Evolutionary conservation across 2,888 invertebrate genomes (phyloP), one percentile per base, ranked within the genome.

Genomic region (Leptura quadrifasciata): DNA sequence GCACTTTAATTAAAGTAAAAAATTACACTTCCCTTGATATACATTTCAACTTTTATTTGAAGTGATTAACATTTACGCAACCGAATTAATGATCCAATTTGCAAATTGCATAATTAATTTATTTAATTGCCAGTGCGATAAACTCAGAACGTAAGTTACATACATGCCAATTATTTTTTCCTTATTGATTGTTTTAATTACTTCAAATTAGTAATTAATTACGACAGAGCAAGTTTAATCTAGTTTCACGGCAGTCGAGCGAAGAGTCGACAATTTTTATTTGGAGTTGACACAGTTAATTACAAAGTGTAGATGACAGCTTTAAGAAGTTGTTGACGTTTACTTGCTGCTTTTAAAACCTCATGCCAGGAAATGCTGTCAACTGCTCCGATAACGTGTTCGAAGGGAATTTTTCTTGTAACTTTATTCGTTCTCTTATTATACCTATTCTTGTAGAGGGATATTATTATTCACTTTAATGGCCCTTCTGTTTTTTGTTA

Each of bases 271-370:
- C 74, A 74, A 76, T 76, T 76, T 76, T 76, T 76, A 76, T 76
- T 76, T 47, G 61, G 60, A 77, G 75, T 79, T 79, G 79, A 77
- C 79, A 77, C 77, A 69, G 79, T 79, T 82, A 84, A 84, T 84
- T 84, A 82, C 80, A 76, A 76, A 75, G 79, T 82, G 82, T 76
- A 75, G 83, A 80, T 84, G 84, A 84, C 84, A 84, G 83, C 65
- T 83, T 83, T 84, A 83, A 83, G 82, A 79, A 81, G 76, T 78
- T 80, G 84, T 83, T 83, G 84, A 83, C 83, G 81, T 81, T 79
- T 63, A 76, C 78, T 81, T 75, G 79, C 78, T 80, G 79, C 80
- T 79, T 79, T 74, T 78, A 71, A 78, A 77, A 77, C 80, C 80
- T 58, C 80, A 72, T 75, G 76, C 78, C 79, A 81, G 84, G 83